A percentile compares a stretch with the other conserved stretches of the same genome.
Conservation (phyloP, 2,888 invertebrate species). For the Nymphalis c-album region DNA sequence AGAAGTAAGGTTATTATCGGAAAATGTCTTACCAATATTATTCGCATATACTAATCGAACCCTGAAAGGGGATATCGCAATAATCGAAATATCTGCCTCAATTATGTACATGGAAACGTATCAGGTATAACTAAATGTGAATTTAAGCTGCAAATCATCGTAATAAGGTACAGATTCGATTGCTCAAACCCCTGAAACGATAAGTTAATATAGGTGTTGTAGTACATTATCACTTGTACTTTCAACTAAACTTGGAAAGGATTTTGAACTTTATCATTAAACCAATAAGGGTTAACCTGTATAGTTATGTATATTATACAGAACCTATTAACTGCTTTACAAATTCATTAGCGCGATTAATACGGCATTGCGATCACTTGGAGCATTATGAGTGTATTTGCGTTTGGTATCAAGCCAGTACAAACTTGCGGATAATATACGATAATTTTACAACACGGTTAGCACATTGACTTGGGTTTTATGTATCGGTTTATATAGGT, state of each 20-base stretch:
- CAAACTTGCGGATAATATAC: conserved; percentile 7
- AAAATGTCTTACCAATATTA: conserved; percentile 7
- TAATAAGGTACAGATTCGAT: not conserved
- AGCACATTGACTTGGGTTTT: too few species aligned
- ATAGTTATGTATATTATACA: conserved; percentile 5
- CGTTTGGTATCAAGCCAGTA: conserved; percentile 26
- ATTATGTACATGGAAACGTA: conserved; percentile 1
- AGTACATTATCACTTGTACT: conserved; percentile 13
- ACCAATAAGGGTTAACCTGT: conserved; percentile 5
- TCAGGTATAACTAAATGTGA: not conserved
- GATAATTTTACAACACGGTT: not conserved
- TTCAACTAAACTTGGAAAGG: conserved; percentile 2
- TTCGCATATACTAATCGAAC: conserved; percentile 11
- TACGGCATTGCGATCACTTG: conserved; percentile 41
- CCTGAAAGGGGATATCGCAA: conserved; percentile 9
- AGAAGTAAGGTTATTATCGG: not conserved
- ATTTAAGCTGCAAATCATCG: not conserved
- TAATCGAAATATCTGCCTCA: conserved; percentile 7
- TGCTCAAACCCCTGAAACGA: not conserved
- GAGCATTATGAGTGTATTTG: conserved; percentile 42
- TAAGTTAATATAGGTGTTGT: not conserved
- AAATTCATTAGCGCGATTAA: conserved; percentile 46
- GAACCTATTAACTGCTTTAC: conserved; percentile 41
- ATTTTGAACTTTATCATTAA: conserved; percentile 7
- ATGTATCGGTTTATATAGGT: too few species aligned